Evolutionary conservation across 1,140 invertebrate genomes (phyloP), one percentile per base, ranked within the genome.

Genomic region (Scylla paramamosain): DNA sequence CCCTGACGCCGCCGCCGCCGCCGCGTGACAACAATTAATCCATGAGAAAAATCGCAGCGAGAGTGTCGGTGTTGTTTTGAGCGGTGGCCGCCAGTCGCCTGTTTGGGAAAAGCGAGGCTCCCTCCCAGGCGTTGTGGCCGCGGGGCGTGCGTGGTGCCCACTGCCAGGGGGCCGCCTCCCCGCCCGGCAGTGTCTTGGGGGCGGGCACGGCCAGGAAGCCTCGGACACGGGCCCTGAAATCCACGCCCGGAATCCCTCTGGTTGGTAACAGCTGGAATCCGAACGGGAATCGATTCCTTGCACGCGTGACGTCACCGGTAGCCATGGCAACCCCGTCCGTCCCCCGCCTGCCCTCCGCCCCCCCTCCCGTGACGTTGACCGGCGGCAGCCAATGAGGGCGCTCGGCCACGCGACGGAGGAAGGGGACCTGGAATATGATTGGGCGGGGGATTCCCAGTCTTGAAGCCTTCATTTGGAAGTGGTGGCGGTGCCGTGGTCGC

Each of bases 201-300:
- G 8, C 8, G 31, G 48, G 4, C 16, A 12, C 28, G 29, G 28
- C 16, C 29, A 46, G 29, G 16, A 25, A 16, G 59, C 67, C 29
- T 45, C 59, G n/a, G 86, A 31, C 45, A n/a, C 39, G 29, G 52
- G n/a, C 48, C 31, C 32, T 16, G 31, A 95, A 82, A 48, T 67
- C n/a, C 59, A 16, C 12, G 7, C 4, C 28, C 16, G 87, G 95
- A 67, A 86, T 46, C 92, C n/a, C 39, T 31, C 67, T n/a, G 45
- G 89, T 52, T 48, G 82, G 28, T 46, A 32, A 32, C 77, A 31
- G 20, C 32, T 46, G n/a, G 77, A 83, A 46, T 48, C 89, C 89
- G 12, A 29, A n/a, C 91, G 8, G 91, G 94, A 95, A 95, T 95
- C 95, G 95, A 95, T 95, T 93, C 95, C 82, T n/a, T n/a, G 32